Percentiles rank a stretch among this genome's conserved stretches.
These are phyloP conservation scores for Monoplex corrugatus DNA, from an alignment of 2,888 invertebrate genomes.

Conservation along the genomic window DNA sequence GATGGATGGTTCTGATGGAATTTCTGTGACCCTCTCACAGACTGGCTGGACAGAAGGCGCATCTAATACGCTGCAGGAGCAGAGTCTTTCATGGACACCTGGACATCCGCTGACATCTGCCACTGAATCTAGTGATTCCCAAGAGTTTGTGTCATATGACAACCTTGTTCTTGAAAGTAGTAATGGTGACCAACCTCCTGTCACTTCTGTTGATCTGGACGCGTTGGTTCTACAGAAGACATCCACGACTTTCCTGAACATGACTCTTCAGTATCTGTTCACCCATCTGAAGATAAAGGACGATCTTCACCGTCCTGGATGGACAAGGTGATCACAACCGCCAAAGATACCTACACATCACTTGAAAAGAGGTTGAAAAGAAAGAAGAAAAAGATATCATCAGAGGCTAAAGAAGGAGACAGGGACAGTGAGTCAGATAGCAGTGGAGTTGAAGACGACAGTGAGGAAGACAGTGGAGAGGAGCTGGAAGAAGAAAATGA, in stretches of 20 bases:
- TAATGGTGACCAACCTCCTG: too few species aligned
- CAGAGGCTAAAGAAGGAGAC: not conserved
- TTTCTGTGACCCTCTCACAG: not conserved
- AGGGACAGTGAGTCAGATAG: not conserved
- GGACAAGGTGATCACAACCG: conserved; percentile 24
- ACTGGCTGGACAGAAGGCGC: not conserved
- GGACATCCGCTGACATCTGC: too few species aligned
- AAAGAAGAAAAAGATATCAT: conserved; percentile 19
- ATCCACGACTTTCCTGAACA: too few species aligned
- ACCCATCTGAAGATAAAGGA: not conserved
- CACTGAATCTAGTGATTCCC: too few species aligned
- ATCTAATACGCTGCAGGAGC: not conserved
- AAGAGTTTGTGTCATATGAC: too few species aligned
- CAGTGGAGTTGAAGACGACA: not conserved
- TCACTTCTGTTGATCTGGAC: too few species aligned
- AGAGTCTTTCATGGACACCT: not conserved
- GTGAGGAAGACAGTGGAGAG: not conserved
- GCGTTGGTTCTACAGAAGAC: too few species aligned
- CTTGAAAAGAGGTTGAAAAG: conserved; percentile 14
- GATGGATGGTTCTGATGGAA: not conserved
- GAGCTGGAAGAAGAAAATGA: not conserved
- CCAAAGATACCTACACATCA: conserved; percentile 34
- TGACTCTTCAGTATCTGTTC: too few species aligned
- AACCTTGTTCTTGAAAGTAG: too few species aligned
- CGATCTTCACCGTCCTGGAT: conserved; percentile 30